These are phyloP conservation scores for Catharus minimus DNA, from an alignment of 2,113 vertebrate genomes.

Conservation along the genomic window DNA sequence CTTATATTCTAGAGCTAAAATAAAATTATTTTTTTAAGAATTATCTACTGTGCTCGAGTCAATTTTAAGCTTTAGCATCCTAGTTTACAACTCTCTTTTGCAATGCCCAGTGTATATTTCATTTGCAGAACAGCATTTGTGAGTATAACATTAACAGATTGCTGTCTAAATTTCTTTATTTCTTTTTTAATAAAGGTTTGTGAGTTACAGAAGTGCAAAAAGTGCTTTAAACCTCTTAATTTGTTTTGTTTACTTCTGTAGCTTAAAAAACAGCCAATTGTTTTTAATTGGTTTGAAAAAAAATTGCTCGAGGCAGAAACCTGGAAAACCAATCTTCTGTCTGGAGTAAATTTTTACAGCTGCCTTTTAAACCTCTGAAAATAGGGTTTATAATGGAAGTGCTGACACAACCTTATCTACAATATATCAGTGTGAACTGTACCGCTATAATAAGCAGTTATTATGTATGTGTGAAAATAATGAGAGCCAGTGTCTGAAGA, in stretches of 20 bases:
- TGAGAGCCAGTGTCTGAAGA: constrained; percentile 89
- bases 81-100: background rate
- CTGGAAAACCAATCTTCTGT: constrained; percentile 77
- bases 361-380: constrained; percentile 78
- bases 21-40: background rate
- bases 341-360: constrained; percentile 81
- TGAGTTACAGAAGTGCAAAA: constrained; percentile 53
- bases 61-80: background rate
- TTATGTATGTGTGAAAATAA: constrained; percentile 95
- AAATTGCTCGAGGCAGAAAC: constrained; percentile 71
- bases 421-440: constrained; percentile 73
- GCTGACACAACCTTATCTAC: constrained; percentile 81
- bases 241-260: constrained; percentile 70
- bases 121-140: background rate
- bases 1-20: background rate
- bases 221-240: constrained; percentile 46
- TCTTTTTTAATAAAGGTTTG: constrained; percentile 23
- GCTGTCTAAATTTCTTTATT: background rate
- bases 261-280: constrained; percentile 70
- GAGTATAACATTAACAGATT: background rate
- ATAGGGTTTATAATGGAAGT: constrained; percentile 77
- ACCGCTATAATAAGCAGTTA: constrained; percentile 85
- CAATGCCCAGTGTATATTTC: background rate
- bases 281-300: constrained; percentile 68
- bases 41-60: background rate